Evolutionary conservation across 2,888 invertebrate genomes (phyloP), one percentile per base, ranked within the genome.

Genomic region (Apamea crenata): DNA sequence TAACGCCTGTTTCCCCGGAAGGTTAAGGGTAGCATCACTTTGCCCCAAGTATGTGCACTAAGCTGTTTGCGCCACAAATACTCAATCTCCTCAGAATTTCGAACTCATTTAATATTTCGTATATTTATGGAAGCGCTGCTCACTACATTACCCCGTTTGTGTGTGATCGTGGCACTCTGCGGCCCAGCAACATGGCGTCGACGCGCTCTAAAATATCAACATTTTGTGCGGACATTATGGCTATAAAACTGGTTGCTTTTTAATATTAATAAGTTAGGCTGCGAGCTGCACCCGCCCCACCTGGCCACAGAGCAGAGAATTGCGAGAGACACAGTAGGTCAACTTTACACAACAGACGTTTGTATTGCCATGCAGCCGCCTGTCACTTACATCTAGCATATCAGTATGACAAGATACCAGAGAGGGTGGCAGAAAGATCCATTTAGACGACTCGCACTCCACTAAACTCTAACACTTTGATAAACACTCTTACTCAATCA

Each of bases 201-300:
- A 85, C 82, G 68, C 56, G 83, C 65, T 79, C 69, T 70, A 79
- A 75, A 83, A 78, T 86, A 76, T 84, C 59, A 83, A 70, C 83
- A 65, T 78, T 84, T 78, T 78, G 66, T 73, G 53, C 44, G 70
- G 56, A 74, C 82, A 77, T 85, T 74, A 74, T 63, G 69, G 67
- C 66, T 75, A 56, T 70, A 70, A 75, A 73, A 73, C 65, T 75
- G 83, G 78, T 65, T 75, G 36, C 68, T 66, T 83, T 83, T 83
- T 67, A 83, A 83, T 84, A 83, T 84, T 83, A 83, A 83, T 79
- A 84, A 86, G 69, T 78, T 78, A 63, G 59, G 67, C 56, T 44
- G 70, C 44, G 67, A n/a, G 29, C 29, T 29, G 61, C 61, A 2
- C 32, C 70, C 73, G 29, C 76, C 40, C 56, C 61, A 25, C 61